Percentiles rank a stretch among this genome's conserved stretches.
These are phyloP conservation scores for Achlya flavicornis DNA, from an alignment of 2,888 invertebrate genomes.

Conservation along the genomic window DNA sequence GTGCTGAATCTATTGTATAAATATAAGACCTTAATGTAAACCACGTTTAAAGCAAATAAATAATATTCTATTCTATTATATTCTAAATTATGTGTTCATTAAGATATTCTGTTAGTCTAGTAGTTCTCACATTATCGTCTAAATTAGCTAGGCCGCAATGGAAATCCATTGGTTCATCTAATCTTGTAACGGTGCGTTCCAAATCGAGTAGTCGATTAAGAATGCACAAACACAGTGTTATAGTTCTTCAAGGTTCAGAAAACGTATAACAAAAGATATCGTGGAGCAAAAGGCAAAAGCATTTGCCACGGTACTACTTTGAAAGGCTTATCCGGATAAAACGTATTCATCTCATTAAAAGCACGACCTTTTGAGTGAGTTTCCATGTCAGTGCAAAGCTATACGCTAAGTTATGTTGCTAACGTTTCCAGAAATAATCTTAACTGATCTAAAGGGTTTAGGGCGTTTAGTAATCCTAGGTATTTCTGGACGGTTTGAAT, in stretches of 20 bases:
- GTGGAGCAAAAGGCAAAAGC: slow-evolving; percentile 30
- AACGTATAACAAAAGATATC: slow-evolving; percentile 20
- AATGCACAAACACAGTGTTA: slow-evolving; percentile 6
- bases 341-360: slow-evolving; percentile 61
- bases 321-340: slow-evolving; percentile 51
- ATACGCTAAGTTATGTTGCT: slow-evolving; percentile 24
- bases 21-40: no score
- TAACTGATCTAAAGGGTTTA: slow-evolving; percentile 28
- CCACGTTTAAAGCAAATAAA: no score
- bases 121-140: no score
- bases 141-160: neutral
- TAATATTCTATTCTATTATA: no score
- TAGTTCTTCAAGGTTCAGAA: slow-evolving; percentile 13
- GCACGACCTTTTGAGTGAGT: slow-evolving; percentile 54
- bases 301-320: slow-evolving; percentile 29
- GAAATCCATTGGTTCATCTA: neutral
- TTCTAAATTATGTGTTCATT: neutral
- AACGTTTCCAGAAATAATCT: slow-evolving; percentile 32
- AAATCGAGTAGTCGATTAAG: no score
- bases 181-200: neutral
- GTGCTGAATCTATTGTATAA: no score
- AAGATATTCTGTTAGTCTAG: no score
- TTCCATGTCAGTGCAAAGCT: slow-evolving; percentile 48
- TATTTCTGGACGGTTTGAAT: neutral
- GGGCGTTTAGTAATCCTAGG: slow-evolving; percentile 2